Evolutionary conservation across 2,113 vertebrate species (phyloP), one percentile per base, ranked within the genome.

Genomic region (Megaceryle maxima): DNA sequence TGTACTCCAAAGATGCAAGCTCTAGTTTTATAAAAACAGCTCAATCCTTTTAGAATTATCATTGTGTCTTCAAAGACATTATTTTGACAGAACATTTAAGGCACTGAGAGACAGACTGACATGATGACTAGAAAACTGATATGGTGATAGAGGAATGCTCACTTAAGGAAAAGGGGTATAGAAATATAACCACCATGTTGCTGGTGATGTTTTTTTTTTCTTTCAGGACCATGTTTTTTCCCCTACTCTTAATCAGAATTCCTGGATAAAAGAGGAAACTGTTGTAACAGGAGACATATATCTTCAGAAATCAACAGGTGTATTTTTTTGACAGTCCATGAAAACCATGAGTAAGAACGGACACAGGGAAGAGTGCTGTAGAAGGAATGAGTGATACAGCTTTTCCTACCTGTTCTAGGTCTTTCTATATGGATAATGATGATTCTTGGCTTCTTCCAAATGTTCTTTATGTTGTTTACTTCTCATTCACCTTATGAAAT

Each of bases 201-300:
- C 24, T 55, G 9, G 8, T n/a, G 18, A 59, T 20, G 29, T 16
- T 44, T 37, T 37, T 37, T 37, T 83, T 82, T 88, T 94, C 14
- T 69, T 67, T 68, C 29, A 70, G 19, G 6, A 16, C 10, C 1
- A 21, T 35, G 26, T 60, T 17, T 59, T 84, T 39, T 9, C 12
- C 22, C 1, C 18, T 60, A 13, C 8, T 66, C 2, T 68, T n/a
- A 63, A 37, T 37, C 28, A 81, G 55, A 80, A 62, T 33, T 46
- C 8, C 15, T 22, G 22, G 4, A 75, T n/a, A 37, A 60, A 80
- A 75, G 12, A 43, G 13, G 10, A 74, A 88, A n/a, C 11, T n/a
- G 0, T 48, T 39, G 2, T 31, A 74, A 31, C 6, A 64, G 7
- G 59, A 83, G 77, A 41, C 4, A 37, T 0, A 0, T 62, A 13